Base-by-base conservation (phyloP, 2,888 invertebrate species). In the Scaptomyza flava region DNA sequence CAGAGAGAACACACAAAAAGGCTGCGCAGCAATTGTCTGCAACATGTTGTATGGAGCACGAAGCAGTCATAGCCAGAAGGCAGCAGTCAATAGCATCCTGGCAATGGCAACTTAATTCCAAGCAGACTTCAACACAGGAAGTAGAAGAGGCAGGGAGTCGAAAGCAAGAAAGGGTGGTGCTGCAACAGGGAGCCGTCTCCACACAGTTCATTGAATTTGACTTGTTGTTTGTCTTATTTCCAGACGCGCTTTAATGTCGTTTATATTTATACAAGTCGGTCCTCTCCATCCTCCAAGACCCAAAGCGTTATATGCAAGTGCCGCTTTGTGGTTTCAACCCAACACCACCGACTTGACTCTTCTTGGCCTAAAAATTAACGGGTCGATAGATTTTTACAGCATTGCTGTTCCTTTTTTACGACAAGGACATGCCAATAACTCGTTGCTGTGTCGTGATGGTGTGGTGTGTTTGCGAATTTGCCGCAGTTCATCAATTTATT, bases 161-260 rank as follows among this genome's bases (percentile, higher is more conserved):
- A 3, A 33, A 9, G 4, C 1, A 11, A 6, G 23, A 14, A 8
- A 7, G 62, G 48, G 63, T n/a, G 51, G 9, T 52, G 51, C 30
- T 58, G 65, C 57, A 68, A 27, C 59, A 43, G 33, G 46, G 41
- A 30, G 43, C 43, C 43, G 47, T 47, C 60, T 64, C 68, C 52
- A 48, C 70, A 73, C 83, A 87, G 87, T 85, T 87, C 87, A 87
- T 79, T 85, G 87, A 78, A 66, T 78, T 81, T 70, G 76, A 84
- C 74, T 78, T 81, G 77, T 70, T 82, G 71, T 82, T 83, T 86
- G 83, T 83, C 86, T 86, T 81, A 83, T 83, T 83, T 83, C 79
- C 71, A 83, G 83, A 77, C 81, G 79, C 74, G 81, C 79, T 83
- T 83, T 83, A 83, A 85, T 82, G 82, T 82, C 86, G 75, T 81